Base-by-base conservation (phyloP, 30 jellyfish, hydroid and myxozoan species). In the Aurelia aurita region DNA sequence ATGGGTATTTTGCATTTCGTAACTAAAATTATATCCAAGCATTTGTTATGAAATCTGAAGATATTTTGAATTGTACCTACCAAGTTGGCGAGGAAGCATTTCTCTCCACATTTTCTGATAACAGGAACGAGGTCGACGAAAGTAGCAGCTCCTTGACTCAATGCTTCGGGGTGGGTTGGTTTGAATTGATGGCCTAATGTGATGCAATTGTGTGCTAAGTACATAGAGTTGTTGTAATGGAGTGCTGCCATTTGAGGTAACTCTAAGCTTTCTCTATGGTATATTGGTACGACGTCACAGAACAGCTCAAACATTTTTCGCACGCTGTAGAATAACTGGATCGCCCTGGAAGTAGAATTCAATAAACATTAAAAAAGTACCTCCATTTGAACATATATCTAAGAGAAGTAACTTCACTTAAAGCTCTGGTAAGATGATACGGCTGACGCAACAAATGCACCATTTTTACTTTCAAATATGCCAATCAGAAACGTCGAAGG, bases 231-330 rank as follows among this genome's bases (percentile, higher is more conserved):
- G 95, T 94, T 94, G 91, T 84, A 88, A 60, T 94, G 97, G 14
- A 94, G 90, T 3, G 99, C 99, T 20, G 99, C 97, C 85, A 94
- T 44, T 75, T 94, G 99, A 0, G 99, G 99, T 5, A 94, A 95
- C 61, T 89, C 98, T 77, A 93, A 64, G 72, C 85, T 93, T 35
- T 87, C 97, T 61, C 80, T 62, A 57, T 93, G 98, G 71, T 88
- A 93, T 49, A 86, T 85, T 18, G 98, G 98, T 20, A 93, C 98
- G 13, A 93, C 97, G 28, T 87, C 87, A 57, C 90, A 80, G 64
- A 74, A 93, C 25, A 93, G 84, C 54, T 87, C 97, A 21, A 93
- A 88, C 74, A 88, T 84, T 61, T 87, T 92, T 25, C 98, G 89
- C 26, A 84, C 89, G 27, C 92, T 64, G 84, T 93, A 93, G 59